Base-by-base conservation (phyloP, 2,113 vertebrate species). In the Myocastor coypus region DNA sequence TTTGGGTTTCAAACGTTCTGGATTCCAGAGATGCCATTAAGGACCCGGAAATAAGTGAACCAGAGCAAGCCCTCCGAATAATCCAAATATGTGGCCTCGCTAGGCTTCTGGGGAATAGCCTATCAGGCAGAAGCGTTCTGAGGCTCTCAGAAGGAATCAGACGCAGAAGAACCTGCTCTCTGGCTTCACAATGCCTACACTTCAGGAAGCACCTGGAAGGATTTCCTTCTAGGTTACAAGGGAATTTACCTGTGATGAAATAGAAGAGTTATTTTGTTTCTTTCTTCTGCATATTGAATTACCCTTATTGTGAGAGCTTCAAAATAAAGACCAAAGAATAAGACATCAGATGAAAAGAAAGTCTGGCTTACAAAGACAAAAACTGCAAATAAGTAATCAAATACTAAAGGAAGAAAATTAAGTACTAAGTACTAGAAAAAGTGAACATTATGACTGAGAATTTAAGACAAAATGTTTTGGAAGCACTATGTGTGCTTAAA, bases 401-500 rank as follows among this genome's bases (percentile, higher is more conserved):
- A 89, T 97, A 95, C 86, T 75, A 93, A 97, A 71, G 82, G 1
- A 13, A 90, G 37, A 50, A 93, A 95, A 93, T 96, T 96, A 73
- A 84, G 42, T 57, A 92, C 20, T 16, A 11, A 96, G 11, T 78
- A 77, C 34, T 94, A 95, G 40, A 87, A 59, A 78, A 97, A 90
- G 16, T 3, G 19, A 78, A n/a, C 24, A 55, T 52, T 86, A 81
- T 19, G 88, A 88, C 28, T 0, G 2, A 96, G 78, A 95, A 20
- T 63, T 85, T 83, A 34, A 42, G 16, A 73, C 66, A 57, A 92
- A 97, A 83, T 64, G 30, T 94, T 97, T 98, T 97, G 87, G n/a
- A 96, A 84, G 5, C 91, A 91, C 26, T 82, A 10, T 81, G 57
- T 1, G 0, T 92, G 73, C 95, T 81, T 97, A 89, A 94, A 16